Conservation (phyloP, 2,888 invertebrate genomes). For the Chymomyza amoena region DNA sequence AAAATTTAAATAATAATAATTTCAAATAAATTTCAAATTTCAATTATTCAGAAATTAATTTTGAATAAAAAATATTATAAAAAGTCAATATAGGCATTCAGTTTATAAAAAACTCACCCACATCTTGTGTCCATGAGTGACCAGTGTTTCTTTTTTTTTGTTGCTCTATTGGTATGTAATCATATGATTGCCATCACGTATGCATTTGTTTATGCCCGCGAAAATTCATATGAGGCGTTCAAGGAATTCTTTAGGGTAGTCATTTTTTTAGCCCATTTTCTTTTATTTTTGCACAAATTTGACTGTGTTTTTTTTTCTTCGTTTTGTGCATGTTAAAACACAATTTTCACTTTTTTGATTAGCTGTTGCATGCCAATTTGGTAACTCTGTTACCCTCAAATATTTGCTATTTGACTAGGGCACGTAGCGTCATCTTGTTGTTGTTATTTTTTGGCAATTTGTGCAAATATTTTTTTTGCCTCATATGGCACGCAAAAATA, state of each 20-base stretch:
- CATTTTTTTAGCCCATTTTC: slow-evolving; percentile 4
- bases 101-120: neutral
- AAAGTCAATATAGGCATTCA: no score
- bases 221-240: neutral
- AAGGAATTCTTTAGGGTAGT: neutral
- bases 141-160: neutral
- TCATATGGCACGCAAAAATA: slow-evolving; percentile 41
- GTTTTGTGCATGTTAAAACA: neutral
- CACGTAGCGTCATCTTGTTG: slow-evolving; percentile 33
- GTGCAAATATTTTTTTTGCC: slow-evolving; percentile 39
- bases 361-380: slow-evolving; percentile 39
- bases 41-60: no score
- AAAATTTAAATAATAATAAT: no score
- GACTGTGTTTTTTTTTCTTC: neutral
- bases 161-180: neutral
- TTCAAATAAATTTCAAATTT: no score
- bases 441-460: slow-evolving; percentile 40
- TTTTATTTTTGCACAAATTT: slow-evolving; percentile 25
- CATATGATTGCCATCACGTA: slow-evolving; percentile 1
- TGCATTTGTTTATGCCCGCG: slow-evolving; percentile 34
- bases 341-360: slow-evolving; percentile 38
- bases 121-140: neutral
- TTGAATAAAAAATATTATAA: no score
- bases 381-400: neutral
- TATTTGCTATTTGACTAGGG: slow-evolving; percentile 2